Base-by-base conservation (phyloP, 2,113 vertebrate genomes). In the Coracopsis vasa region DNA sequence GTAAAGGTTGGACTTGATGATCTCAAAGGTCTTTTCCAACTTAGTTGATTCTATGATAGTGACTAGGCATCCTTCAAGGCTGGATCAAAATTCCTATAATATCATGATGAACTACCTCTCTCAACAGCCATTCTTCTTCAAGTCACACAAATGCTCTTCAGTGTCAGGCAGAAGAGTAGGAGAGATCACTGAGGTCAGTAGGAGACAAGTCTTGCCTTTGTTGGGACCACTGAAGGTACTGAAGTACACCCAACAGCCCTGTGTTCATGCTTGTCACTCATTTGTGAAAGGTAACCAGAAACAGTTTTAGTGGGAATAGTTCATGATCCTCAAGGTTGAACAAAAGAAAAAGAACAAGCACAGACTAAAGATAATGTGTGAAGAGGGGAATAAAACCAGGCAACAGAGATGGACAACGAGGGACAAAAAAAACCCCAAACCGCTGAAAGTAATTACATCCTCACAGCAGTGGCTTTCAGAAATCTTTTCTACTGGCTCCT, bases 361-460 rank as follows among this genome's bases (percentile, higher is more conserved):
- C 17, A 77, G 23, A 33, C 6, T 3, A 0, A 61, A 80, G 42
- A 71, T 13, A 78, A 51, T 8, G 18, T 44, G 45, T 48, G 42
- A 80, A 65, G 45, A 67, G 37, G 16, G 11, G 29, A 87, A 60
- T 53, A 71, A 8, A 50, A 69, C 77, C 50, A 33, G 9, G 10
- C 33, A 70, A 66, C 50, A 73, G 14, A 12, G 41, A 47, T 51
- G 54, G 81, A 73, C 28, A 69, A 86, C 33, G 41, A 71, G 19
- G 12, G 31, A 39, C 33, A 66, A 58, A 84, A 85, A 60, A 13
- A 8, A 0, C 0, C 23, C 18, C 0, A 0, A 71, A 20, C 7
- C 35, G 33, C 12, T 53, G 45, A 44, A 85, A 61, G 84, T 17
- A 45, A 88, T 69, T 50, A 48, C 7, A 86, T 60, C 4, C 10